Evolutionary conservation across 1,140 invertebrate species (phyloP), one percentile per base, ranked within the genome.

Genomic region (Homarus americanus): DNA sequence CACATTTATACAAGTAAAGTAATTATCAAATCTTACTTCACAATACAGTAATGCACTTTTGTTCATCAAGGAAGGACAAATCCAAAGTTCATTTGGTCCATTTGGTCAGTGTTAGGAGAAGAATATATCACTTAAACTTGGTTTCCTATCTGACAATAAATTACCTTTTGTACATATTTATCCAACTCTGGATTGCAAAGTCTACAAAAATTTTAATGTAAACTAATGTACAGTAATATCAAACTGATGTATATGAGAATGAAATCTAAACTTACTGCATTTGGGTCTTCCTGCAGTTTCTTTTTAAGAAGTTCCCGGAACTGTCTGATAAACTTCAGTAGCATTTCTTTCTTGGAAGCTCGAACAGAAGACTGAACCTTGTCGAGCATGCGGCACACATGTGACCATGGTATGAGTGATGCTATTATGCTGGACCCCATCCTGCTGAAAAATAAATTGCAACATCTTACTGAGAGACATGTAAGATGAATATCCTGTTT

Each of bases 331-430:
- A 90, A 90, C 28, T 84, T 90, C 2, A 76, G 53, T 5, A 90
- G 66, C 80, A 83, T 84, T 34, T 90, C 88, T 36, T 83, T 83
- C 38, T 90, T 90, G 44, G 41, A 38, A 12, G 69, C 72, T 53
- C 69, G 28, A 4, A 58, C 36, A 75, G 72, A 80, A 10, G 44
- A 32, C 38, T 84, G 80, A 2, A 90, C 88, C 72, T 84, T 90
- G 41, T 90, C 88, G 69, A 90, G 69, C 88, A 90, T 90, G 20
- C 82, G 80, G 75, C 88, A 90, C 12, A 90, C 82, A 24, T 90
- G 88, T 17, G 49, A 49, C 88, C 88, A 90, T 15, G 88, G 88
- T 20, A 90, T 76, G 72, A 90, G 28, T 12, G 79, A 53, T 10
- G 80, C 79, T 15, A 90, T 40, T 0, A 63, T 28, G 1, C 10